Percentiles rank a stretch among this genome's conserved stretches.
Evolutionary conservation across 2,888 invertebrate genomes (phyloP).

Genomic region (Machimus rusticus): DNA sequence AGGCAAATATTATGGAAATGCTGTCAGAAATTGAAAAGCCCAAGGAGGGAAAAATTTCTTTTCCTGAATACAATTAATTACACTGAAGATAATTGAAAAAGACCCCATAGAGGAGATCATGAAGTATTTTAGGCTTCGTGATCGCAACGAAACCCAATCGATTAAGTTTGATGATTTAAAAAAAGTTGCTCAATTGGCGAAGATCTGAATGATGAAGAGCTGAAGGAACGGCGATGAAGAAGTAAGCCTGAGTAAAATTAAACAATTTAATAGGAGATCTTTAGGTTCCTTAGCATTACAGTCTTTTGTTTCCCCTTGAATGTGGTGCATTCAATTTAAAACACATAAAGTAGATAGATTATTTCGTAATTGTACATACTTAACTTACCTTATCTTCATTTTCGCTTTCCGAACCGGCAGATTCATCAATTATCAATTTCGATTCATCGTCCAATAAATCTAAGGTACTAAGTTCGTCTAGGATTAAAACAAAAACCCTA

Average conservation of each 20-base stretch:
- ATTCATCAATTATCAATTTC: neutral
- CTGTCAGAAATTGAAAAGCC: conserved; percentile 44
- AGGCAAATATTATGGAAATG: conserved; percentile 45
- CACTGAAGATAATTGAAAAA: conserved; percentile 46
- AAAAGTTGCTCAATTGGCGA: conserved; percentile 37
- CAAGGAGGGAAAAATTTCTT: conserved; percentile 47
- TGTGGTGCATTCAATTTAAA: neutral
- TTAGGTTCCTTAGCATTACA: neutral
- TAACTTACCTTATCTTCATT: neutral
- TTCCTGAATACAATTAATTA: conserved; percentile 46
- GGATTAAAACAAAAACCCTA: neutral
- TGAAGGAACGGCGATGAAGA: conserved; percentile 25
- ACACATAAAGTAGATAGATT: too few species aligned
- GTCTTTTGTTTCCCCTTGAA: neutral
- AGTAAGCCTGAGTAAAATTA: neutral
- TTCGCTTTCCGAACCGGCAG: neutral
- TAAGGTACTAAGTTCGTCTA: neutral
- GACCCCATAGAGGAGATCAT: conserved; percentile 46
- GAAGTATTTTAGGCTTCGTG: conserved; percentile 45
- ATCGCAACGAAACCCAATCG: neutral
- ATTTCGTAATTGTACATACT: neutral
- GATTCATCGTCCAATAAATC: neutral
- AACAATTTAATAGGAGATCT: neutral
- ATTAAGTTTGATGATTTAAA: conserved; percentile 43
- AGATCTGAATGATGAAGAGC: conserved; percentile 45